Conservation (phyloP, 2,797 vertebrate genomes). For the Psittacula derbiana region DNA sequence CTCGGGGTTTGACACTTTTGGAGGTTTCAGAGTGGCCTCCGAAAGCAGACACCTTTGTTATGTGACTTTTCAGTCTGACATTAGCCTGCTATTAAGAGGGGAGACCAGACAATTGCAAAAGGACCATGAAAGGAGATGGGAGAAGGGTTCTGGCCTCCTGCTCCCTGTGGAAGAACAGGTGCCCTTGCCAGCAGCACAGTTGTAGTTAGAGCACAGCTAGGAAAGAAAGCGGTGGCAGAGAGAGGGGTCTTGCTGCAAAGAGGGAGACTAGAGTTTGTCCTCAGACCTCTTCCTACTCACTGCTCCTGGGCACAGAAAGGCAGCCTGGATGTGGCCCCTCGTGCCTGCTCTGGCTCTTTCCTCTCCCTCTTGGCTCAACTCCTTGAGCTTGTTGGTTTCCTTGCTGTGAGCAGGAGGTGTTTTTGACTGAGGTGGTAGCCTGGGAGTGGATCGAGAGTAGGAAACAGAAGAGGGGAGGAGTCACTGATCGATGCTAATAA, state of each 20-base stretch:
- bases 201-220: not conserved
- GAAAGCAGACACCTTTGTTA: not conserved
- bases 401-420: constrained; percentile 44
- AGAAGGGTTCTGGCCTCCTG: not conserved
- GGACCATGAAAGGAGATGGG: not conserved
- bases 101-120: not conserved
- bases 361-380: not conserved
- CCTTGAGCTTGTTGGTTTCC: constrained; percentile 36
- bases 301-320: not conserved
- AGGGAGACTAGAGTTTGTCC: not conserved
- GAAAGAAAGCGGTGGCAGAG: not conserved
- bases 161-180: not conserved
- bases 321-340: not conserved
- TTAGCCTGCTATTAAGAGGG: not conserved
- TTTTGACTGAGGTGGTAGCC: constrained; percentile 10
- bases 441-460: constrained; percentile 41
- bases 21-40: not conserved
- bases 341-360: not conserved
- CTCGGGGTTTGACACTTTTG: not conserved
- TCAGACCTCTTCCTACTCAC: not conserved
- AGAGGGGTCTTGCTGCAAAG: not conserved
- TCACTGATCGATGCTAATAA: constrained; percentile 35
- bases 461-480: constrained; percentile 59
- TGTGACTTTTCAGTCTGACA: not conserved
- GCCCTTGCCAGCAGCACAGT: not conserved